Evolutionary conservation across 30 jellyfish, hydroid and myxozoan species (phyloP).

Genomic region (Pelagia noctiluca): DNA sequence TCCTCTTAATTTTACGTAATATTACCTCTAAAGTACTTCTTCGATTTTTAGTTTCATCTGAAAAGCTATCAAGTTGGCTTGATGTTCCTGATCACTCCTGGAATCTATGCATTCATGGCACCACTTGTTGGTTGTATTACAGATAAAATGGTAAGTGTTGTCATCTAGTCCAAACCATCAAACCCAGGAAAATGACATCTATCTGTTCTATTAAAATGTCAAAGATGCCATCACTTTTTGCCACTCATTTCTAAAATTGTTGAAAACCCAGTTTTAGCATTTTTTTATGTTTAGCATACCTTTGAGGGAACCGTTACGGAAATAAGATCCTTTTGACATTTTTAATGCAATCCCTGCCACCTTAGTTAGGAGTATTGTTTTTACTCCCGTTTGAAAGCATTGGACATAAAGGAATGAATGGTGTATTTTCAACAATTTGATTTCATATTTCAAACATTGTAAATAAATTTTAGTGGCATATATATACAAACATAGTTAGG

Average conservation of each 20-base stretch:
- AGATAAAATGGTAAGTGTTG: not conserved
- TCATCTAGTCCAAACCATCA: too few species aligned
- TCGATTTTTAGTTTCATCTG: conserved; percentile 26
- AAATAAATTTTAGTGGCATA: too few species aligned
- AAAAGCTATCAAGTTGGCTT: conserved; percentile 67
- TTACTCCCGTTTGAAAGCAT: too few species aligned
- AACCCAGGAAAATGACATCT: too few species aligned
- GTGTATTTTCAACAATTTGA: too few species aligned
- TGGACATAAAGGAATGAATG: too few species aligned
- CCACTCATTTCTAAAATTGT: not conserved
- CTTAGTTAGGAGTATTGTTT: too few species aligned
- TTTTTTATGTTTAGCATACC: not conserved
- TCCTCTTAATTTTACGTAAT: not conserved
- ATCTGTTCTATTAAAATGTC: not conserved
- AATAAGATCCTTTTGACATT: too few species aligned
- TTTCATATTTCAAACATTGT: too few species aligned
- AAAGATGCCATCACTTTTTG: not conserved
- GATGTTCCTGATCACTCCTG: conserved; percentile 73
- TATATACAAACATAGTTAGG: too few species aligned
- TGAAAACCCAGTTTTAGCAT: not conserved
- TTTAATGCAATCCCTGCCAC: too few species aligned
- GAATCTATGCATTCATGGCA: conserved; percentile 68
- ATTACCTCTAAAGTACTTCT: too few species aligned
- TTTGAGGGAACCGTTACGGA: not conserved
- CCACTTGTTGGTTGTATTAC: conserved; percentile 30